Evolutionary conservation across 2,797 vertebrate genomes (phyloP).

Genomic region (Pantherophis vulpinus): DNA sequence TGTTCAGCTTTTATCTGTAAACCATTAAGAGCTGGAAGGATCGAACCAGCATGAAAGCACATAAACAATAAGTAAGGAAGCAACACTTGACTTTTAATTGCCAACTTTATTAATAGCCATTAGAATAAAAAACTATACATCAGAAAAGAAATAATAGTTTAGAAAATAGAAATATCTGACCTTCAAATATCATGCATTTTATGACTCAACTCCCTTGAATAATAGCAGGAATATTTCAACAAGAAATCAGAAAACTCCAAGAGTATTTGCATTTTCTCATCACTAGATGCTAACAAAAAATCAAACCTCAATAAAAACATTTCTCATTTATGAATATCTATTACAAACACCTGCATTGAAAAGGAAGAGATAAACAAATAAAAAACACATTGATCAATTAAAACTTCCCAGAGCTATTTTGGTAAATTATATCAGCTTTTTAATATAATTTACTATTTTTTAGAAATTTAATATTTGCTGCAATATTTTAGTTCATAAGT

Average conservation of each 20-base stretch:
- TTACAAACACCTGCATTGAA: not conserved
- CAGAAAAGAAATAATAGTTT: slow-evolving; percentile 16
- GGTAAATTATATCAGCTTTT: not conserved
- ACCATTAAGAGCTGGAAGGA: slow-evolving; percentile 1
- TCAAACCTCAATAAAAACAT: not conserved
- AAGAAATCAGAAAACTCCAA: not conserved
- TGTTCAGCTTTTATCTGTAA: not conserved
- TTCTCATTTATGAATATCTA: not conserved
- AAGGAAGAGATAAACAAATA: not conserved
- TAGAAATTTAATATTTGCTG: not conserved
- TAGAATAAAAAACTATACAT: not conserved
- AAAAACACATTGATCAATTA: not conserved
- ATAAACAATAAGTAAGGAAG: slow-evolving; percentile 38
- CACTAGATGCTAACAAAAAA: not conserved
- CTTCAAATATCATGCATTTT: slow-evolving; percentile 32
- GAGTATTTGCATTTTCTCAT: not conserved
- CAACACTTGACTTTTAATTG: slow-evolving; percentile 22
- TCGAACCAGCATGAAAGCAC: slow-evolving; percentile 28
- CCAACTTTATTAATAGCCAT: slow-evolving; percentile 35
- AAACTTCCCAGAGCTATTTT: not conserved
- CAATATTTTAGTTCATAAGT: not conserved
- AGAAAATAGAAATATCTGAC: slow-evolving; percentile 25
- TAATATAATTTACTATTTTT: not conserved
- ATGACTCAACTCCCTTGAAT: slow-evolving; percentile 18
- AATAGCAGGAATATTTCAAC: slow-evolving; percentile 11